Base-by-base conservation (phyloP, 1,140 invertebrate genomes). In the Calliphora vicina region DNA sequence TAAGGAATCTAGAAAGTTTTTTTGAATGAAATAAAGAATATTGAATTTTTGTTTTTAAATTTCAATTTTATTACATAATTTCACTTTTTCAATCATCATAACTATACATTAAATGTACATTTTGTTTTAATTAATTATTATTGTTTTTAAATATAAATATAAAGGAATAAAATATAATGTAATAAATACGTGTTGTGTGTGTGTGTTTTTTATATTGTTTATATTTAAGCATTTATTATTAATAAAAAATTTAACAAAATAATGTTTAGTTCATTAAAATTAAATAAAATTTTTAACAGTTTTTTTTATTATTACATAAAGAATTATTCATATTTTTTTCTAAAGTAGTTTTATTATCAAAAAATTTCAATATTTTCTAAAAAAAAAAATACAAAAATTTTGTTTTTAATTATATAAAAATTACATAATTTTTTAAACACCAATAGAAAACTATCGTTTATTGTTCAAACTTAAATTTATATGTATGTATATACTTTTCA, bases 101-200 rank as follows among this genome's bases (percentile, higher is more conserved):
- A 67, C 61, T 67, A 67, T 67, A 67, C 61, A 67, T 67, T 67
- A 23, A 67, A 67, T 67, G 61, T 67, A 67, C n/a, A 57, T 57
- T n/a, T 67, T 67, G 2, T 67, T 67, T 67, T 67, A 67, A 35
- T 35, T 67, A 23, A 67, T 67, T 67, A 67, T 25, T 67, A 2
- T 57, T 57, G 12, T 57, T 57, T 57, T 57, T n/a, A 17, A 57
- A n/a, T 57, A 67, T 67, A 67, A 67, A 67, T 67, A 67, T 67
- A 67, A 67, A 67, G 61, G 61, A 67, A 67, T 67, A 67, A 67
- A 67, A 67, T 67, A 67, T 67, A 67, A 67, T 67, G 61, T 67
- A 67, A 67, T 67, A 67, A 67, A 67, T 67, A 67, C 61, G 61
- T 67, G 20, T 67, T 1, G 15, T 57, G 50, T 57, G 61, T 67